phyloP scores from a whole-genome alignment of 2,888 invertebrate genomes.

The Xylota sylvarum region DNA sequence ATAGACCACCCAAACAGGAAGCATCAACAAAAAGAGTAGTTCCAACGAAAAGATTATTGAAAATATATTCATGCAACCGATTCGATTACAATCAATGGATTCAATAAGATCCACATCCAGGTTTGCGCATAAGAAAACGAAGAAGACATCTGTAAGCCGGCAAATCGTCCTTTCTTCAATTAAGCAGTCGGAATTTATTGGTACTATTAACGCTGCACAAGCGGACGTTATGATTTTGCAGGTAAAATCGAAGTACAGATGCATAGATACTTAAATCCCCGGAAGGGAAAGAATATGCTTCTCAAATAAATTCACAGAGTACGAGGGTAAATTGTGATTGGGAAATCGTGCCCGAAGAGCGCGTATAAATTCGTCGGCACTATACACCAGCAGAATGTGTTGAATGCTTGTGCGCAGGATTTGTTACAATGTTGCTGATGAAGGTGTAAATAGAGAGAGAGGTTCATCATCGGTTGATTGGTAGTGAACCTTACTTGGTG shows the following conservation, averaged over 20 bases:
- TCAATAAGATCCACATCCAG: conserved; percentile 32
- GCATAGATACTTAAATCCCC: too few species aligned
- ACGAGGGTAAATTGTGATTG: conserved; percentile 59
- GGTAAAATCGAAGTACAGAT: conserved; percentile 7
- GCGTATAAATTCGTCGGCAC: conserved; percentile 32
- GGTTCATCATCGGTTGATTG: conserved; percentile 25
- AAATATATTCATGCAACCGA: conserved; percentile 51
- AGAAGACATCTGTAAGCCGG: conserved; percentile 35
- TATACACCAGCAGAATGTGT: neutral
- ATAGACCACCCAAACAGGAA: conserved; percentile 71
- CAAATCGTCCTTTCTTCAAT: conserved; percentile 49
- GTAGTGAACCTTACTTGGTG: too few species aligned
- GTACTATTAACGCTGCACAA: conserved; percentile 42
- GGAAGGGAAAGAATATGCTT: neutral
- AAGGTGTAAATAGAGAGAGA: conserved; percentile 54
- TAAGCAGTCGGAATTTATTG: conserved; percentile 63
- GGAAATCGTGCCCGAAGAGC: conserved; percentile 61
- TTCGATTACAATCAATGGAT: conserved; percentile 35
- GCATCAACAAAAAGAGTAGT: conserved; percentile 21
- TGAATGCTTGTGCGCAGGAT: conserved; percentile 8
- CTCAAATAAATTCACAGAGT: conserved; percentile 15
- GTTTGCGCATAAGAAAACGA: neutral
- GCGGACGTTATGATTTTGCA: conserved; percentile 44
- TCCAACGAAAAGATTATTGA: conserved; percentile 32
- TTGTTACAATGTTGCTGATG: conserved; percentile 27